These are phyloP conservation scores for Ibycter americanus DNA, from an alignment of 2,797 vertebrate species.

Conservation along the genomic window DNA sequence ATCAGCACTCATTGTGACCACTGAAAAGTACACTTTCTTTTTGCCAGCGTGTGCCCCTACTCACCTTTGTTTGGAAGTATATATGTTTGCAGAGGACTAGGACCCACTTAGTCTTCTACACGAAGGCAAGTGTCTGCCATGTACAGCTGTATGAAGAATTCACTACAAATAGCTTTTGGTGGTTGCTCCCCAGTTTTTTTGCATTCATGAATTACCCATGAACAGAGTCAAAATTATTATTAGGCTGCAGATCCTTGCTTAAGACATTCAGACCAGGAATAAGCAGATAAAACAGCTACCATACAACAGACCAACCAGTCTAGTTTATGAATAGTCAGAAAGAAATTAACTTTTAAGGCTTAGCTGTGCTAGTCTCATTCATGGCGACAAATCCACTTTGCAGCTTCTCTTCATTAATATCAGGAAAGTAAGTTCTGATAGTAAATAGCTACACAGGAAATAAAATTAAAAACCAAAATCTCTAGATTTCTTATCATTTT, in stretches of 20 bases:
- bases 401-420: background rate
- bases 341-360: background rate
- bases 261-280: background rate
- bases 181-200: background rate
- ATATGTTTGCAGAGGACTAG: background rate
- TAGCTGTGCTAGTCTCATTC: background rate
- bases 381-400: background rate
- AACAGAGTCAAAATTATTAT: background rate
- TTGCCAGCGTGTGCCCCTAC: background rate
- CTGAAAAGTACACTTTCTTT: background rate
- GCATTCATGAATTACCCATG: background rate
- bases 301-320: background rate
- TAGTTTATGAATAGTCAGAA: background rate
- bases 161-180: background rate
- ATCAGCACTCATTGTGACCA: background rate
- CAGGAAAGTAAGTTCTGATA: background rate
- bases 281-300: background rate
- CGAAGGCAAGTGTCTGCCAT: background rate
- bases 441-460: background rate
- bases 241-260: background rate
- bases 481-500: background rate
- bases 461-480: background rate
- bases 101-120: background rate
- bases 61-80: background rate
- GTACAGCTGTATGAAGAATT: background rate